Conservation (phyloP, 2,113 vertebrate species). For the Eolophus roseicapilla region DNA sequence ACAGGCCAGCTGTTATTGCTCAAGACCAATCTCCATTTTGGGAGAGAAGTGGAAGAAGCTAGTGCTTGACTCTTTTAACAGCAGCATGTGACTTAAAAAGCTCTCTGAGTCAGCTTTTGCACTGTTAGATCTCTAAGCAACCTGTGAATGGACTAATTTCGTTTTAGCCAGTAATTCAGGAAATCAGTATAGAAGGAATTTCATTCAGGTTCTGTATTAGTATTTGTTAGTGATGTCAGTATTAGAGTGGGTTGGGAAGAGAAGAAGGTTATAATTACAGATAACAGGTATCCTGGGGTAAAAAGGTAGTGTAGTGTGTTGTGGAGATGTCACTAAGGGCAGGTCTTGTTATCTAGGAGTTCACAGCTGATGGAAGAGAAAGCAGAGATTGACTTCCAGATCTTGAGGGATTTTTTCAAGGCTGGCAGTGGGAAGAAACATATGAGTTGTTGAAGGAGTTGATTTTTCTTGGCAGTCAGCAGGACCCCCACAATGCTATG, state of each 20-base stretch:
- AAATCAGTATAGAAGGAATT: not conserved
- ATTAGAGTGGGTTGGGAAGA: not conserved
- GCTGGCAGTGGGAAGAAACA: not conserved
- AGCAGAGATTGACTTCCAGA: not conserved
- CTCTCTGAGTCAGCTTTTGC: not conserved
- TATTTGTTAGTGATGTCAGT: not conserved
- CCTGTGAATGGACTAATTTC: not conserved
- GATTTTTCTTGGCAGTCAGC: conserved; percentile 35
- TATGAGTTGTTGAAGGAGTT: not conserved
- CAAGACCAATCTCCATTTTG: not conserved
- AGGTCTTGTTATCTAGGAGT: not conserved
- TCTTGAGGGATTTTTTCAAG: not conserved
- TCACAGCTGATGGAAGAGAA: not conserved
- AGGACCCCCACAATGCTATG: not conserved
- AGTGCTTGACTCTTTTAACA: not conserved
- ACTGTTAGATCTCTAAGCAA: not conserved
- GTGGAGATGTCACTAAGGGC: not conserved
- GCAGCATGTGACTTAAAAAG: not conserved
- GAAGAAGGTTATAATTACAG: not conserved
- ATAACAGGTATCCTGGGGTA: not conserved
- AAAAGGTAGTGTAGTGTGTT: not conserved
- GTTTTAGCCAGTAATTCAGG: not conserved
- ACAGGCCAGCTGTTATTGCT: not conserved
- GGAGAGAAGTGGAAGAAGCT: not conserved
- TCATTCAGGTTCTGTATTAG: not conserved